These are phyloP conservation scores for Trichoplusia ni DNA, from an alignment of 1,140 invertebrate species.

Conservation along the genomic window DNA sequence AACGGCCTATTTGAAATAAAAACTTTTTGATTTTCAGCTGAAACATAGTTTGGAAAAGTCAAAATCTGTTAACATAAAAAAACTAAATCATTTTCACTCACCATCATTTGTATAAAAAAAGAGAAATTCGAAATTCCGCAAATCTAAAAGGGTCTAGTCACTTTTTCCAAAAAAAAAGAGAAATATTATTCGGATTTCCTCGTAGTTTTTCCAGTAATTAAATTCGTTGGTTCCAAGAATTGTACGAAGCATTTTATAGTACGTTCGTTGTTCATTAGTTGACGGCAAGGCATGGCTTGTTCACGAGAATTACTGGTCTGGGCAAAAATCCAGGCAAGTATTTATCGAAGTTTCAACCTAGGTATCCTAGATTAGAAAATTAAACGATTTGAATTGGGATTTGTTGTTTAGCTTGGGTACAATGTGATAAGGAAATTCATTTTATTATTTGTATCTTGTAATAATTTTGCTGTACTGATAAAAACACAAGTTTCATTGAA, in stretches of 20 bases:
- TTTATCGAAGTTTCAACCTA: too few species aligned
- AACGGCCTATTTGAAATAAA: too few species aligned
- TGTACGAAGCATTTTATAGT: not conserved
- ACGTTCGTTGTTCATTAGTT: slow-evolving; percentile 9
- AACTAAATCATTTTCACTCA: too few species aligned
- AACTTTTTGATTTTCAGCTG: too few species aligned
- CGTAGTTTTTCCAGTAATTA: not conserved
- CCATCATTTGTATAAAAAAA: too few species aligned
- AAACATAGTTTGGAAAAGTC: too few species aligned
- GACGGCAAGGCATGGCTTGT: slow-evolving; percentile 1
- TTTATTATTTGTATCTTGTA: too few species aligned
- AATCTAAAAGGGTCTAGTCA: not conserved
- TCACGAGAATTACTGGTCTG: not conserved
- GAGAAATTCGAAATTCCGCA: not conserved
- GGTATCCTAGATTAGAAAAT: too few species aligned
- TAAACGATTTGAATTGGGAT: not conserved
- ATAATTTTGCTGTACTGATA: too few species aligned
- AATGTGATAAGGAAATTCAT: too few species aligned
- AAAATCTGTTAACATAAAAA: too few species aligned
- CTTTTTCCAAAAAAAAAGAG: not conserved
- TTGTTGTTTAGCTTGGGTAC: not conserved
- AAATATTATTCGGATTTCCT: not conserved
- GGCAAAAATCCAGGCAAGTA: slow-evolving; percentile 14
- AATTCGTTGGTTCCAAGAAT: not conserved
- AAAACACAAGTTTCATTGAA: too few species aligned